These are phyloP conservation scores for Stictonetta naevosa DNA, from an alignment of 2,113 vertebrate species.

Conservation along the genomic window DNA sequence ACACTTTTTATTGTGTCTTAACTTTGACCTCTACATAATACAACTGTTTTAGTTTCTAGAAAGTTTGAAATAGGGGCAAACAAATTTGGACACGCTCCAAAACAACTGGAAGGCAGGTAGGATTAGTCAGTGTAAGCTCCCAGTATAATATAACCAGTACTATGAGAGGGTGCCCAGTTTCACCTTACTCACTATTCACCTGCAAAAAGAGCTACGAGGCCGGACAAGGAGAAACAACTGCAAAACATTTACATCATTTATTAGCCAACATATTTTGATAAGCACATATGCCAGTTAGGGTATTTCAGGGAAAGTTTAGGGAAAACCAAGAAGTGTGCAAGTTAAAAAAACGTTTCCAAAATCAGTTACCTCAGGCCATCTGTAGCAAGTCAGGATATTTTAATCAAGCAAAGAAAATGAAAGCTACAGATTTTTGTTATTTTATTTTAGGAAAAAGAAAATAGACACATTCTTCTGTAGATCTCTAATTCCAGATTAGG, in stretches of 20 bases:
- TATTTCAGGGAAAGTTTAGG: not conserved
- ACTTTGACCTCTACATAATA: fast-evolving
- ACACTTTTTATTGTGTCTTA: not conserved
- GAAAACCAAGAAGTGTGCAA: not conserved
- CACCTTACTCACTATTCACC: not conserved
- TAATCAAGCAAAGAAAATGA: not conserved
- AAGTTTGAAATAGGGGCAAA: not conserved
- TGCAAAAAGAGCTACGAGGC: not conserved
- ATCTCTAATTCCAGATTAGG: not conserved
- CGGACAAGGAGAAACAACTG: not conserved
- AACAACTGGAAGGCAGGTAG: not conserved
- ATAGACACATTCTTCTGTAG: not conserved
- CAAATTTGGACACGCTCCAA: not conserved
- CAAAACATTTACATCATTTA: not conserved
- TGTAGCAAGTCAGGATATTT: not conserved
- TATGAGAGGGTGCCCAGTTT: not conserved
- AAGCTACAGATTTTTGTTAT: not conserved
- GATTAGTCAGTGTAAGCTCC: not conserved
- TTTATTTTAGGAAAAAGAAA: not conserved
- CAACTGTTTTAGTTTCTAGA: not conserved
- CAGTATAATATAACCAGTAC: fast-evolving
- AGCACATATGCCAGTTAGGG: fast-evolving
- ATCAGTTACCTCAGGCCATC: not conserved
- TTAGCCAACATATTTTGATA: not conserved
- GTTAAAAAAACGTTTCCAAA: not conserved